Evolutionary conservation across 2,113 vertebrate genomes (phyloP).

Genomic region (Pholis gunnellus): DNA sequence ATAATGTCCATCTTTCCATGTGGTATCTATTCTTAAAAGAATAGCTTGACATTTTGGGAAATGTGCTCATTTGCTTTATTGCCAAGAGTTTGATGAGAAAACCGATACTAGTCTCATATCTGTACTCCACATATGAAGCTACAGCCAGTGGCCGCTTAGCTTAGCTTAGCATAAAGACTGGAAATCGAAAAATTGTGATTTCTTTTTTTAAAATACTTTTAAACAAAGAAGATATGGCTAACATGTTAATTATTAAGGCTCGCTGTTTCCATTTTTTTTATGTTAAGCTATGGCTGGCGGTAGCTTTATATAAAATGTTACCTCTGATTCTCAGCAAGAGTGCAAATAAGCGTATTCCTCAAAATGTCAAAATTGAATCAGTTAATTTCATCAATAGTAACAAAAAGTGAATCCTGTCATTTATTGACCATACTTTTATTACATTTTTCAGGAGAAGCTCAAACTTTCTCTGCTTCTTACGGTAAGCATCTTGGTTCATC

Average conservation of each 20-base stretch:
- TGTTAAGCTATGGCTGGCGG: not conserved
- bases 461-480: not conserved
- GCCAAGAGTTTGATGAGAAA: not conserved
- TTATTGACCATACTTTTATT: slow-evolving; percentile 10
- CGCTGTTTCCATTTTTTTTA: not conserved
- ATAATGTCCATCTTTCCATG: not conserved
- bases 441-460: slow-evolving; percentile 29
- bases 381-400: not conserved
- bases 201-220: not conserved
- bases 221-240: not conserved
- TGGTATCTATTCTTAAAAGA: not conserved
- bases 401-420: not conserved
- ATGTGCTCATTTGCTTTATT: not conserved
- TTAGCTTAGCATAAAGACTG: not conserved
- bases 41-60: not conserved
- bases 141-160: not conserved
- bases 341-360: not conserved
- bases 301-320: not conserved
- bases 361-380: not conserved
- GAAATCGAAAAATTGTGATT: not conserved
- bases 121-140: not conserved
- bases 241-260: not conserved
- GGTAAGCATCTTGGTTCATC: slow-evolving; percentile 47
- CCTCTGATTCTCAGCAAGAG: not conserved
- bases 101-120: not conserved